Percentiles rank a stretch among this genome's conserved stretches.
Evolutionary conservation across 2,113 vertebrate species (phyloP).

Genomic region (Poecile atricapillus): DNA sequence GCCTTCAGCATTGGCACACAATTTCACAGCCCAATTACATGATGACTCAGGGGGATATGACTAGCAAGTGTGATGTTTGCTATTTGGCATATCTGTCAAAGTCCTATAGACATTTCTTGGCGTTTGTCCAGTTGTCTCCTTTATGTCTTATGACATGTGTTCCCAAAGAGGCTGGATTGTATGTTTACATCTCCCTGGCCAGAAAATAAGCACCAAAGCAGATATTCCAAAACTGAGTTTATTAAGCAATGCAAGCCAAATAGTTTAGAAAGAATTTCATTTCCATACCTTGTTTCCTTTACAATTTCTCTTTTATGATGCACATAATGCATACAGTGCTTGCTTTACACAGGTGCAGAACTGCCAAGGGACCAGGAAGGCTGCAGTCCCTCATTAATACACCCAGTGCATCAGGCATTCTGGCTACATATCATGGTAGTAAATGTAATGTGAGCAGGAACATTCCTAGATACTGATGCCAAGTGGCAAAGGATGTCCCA

Average conservation of each 20-base stretch:
- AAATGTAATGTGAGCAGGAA: neutral
- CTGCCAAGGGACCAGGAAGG: neutral
- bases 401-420: neutral
- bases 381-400: neutral
- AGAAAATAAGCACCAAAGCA: slow-evolving; percentile 21
- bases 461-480: neutral
- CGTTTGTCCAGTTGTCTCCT: neutral
- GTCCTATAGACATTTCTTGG: slow-evolving; percentile 15
- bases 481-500: neutral
- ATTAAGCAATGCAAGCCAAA: neutral
- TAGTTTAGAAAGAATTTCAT: neutral
- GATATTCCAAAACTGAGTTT: neutral
- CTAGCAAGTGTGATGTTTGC: neutral
- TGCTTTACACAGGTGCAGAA: slow-evolving; percentile 4
- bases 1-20: neutral
- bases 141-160: neutral
- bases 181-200: neutral
- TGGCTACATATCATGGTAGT: neutral
- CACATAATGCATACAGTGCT: neutral
- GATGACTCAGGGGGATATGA: neutral
- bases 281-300: neutral
- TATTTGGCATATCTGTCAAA: slow-evolving; percentile 23
- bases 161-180: neutral
- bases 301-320: neutral
- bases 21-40: slow-evolving; percentile 20